phyloP scores from a whole-genome alignment of 1,140 invertebrate genomes.

The Ooceraea biroi region DNA sequence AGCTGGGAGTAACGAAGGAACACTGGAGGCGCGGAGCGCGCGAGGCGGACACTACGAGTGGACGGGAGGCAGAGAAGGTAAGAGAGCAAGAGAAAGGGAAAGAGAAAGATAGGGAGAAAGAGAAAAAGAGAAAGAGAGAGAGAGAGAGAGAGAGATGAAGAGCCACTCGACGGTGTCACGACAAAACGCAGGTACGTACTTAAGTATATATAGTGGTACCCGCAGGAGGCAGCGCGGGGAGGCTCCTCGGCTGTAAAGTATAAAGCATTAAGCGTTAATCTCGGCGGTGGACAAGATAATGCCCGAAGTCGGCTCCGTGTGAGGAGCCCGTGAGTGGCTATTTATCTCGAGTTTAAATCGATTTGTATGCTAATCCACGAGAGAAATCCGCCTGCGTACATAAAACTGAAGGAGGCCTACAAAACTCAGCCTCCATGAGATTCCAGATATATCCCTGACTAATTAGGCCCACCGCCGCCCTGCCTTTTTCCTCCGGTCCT shows the following conservation, averaged over 20 bases:
- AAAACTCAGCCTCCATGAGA: conserved; percentile 84
- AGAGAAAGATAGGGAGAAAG: not conserved
- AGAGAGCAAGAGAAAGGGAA: not conserved
- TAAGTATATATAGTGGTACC: conserved; percentile 69
- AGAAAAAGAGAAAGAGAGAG: not conserved
- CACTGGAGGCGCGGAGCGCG: conserved; percentile 7
- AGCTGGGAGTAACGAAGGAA: conserved; percentile 44
- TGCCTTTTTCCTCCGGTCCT: conserved; percentile 44
- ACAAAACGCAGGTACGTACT: conserved; percentile 71
- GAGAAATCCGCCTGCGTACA: conserved; percentile 84
- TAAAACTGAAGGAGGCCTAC: conserved; percentile 85
- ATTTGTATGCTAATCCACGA: conserved; percentile 86
- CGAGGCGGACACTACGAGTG: not conserved
- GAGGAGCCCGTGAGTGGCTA: conserved; percentile 85
- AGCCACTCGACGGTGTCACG: conserved; percentile 54
- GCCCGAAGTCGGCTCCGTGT: conserved; percentile 83
- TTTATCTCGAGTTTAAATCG: conserved; percentile 87
- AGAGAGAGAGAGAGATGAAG: conserved; percentile 49
- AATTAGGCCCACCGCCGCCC: conserved; percentile 83
- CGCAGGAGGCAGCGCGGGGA: conserved; percentile 67
- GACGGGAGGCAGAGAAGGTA: conserved; percentile 9
- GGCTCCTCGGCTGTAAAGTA: conserved; percentile 80
- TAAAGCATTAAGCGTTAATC: conserved; percentile 86
- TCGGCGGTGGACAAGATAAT: conserved; percentile 85
- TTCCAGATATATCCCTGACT: conserved; percentile 86